phyloP scores from a whole-genome alignment of 2,797 vertebrate species.

The Hemibagrus guttatus region DNA sequence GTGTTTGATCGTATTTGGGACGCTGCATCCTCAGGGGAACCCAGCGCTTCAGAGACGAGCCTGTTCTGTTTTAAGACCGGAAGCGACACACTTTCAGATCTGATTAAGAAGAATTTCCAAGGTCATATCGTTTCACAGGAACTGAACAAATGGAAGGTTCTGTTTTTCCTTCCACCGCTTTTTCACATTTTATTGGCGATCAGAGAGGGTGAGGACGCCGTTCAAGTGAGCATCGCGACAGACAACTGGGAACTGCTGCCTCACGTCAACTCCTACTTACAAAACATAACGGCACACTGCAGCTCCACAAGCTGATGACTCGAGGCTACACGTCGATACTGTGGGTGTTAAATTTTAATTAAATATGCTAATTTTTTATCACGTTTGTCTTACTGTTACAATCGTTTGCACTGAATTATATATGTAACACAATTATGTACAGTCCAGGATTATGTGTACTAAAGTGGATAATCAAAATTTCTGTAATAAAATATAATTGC shows the following conservation, averaged over 20 bases:
- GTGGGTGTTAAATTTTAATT: not conserved
- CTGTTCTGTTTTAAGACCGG: slow-evolving; percentile 79
- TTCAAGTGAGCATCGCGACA: slow-evolving; percentile 75
- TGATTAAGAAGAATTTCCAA: slow-evolving; percentile 73
- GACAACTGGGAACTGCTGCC: slow-evolving; percentile 83
- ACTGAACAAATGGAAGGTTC: slow-evolving; percentile 64
- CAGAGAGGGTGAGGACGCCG: slow-evolving; percentile 66
- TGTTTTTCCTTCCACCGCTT: slow-evolving; percentile 78
- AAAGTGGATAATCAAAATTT: not conserved
- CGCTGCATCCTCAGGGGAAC: slow-evolving; percentile 60
- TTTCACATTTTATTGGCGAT: slow-evolving; percentile 77
- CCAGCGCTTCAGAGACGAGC: slow-evolving; percentile 62
- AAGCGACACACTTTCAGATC: slow-evolving; percentile 55
- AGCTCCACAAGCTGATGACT: not conserved
- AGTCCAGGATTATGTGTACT: not conserved
- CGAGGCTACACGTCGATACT: too few species aligned
- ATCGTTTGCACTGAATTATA: slow-evolving; percentile 10
- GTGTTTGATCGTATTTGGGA: slow-evolving; percentile 80
- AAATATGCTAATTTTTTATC: slow-evolving; percentile 6
- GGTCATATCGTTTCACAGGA: slow-evolving; percentile 66
- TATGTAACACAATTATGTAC: not conserved
- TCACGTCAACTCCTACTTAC: slow-evolving; percentile 75
- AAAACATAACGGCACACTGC: slow-evolving; percentile 58
- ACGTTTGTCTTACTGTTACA: slow-evolving; percentile 24
- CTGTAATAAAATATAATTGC: slow-evolving; percentile 29